These are phyloP conservation scores for Pseudotriccus pelzelni DNA, from an alignment of 2,797 vertebrate genomes.

Conservation along the genomic window DNA sequence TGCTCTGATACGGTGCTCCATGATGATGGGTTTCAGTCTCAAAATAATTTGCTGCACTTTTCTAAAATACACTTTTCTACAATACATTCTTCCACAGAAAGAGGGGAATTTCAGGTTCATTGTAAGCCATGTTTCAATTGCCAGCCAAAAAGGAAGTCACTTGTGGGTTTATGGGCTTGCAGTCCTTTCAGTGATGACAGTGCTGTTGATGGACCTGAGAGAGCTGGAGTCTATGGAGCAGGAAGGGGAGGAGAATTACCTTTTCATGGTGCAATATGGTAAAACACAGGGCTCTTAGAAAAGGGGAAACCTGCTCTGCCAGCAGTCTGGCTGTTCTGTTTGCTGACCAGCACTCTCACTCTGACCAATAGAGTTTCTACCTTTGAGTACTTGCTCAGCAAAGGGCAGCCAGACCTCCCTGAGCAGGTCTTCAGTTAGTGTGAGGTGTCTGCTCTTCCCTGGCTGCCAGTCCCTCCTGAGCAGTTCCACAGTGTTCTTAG, in stretches of 20 bases:
- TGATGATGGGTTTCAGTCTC: background rate
- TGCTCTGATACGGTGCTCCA: fast-evolving
- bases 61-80: background rate
- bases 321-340: background rate
- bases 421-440: background rate
- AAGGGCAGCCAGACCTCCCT: background rate
- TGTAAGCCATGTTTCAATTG: background rate
- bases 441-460: background rate
- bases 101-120: background rate
- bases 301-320: background rate
- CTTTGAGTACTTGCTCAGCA: background rate
- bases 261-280: background rate
- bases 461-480: background rate
- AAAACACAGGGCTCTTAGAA: background rate
- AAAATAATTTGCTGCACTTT: background rate
- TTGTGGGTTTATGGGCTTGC: background rate
- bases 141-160: background rate
- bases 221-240: background rate
- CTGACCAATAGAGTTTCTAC: background rate
- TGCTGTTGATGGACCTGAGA: background rate
- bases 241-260: background rate
- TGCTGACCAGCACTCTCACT: background rate
- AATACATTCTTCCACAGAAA: background rate
- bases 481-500: background rate
- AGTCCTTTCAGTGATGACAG: background rate